Base-by-base conservation (phyloP, 2,113 vertebrate genomes). In the Cacatua alba region DNA sequence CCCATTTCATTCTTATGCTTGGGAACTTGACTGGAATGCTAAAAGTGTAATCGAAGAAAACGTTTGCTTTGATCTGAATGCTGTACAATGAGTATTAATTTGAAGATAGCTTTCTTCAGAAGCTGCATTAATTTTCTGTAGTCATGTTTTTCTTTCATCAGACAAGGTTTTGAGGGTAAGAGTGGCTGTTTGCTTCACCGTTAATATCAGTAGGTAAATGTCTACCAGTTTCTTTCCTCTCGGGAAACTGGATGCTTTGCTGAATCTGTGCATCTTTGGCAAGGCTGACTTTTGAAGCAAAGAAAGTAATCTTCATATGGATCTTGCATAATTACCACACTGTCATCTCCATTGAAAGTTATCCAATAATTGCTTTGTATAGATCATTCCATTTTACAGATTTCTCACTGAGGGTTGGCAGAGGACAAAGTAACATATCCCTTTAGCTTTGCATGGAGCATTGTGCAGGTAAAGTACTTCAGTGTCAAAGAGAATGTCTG, bases 231-330 rank as follows among this genome's bases (percentile, higher is more conserved):
- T 81, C 17, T 25, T 76, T n/a, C 23, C 29, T 81, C 48, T 78
- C 1, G 1, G 35, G 46, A 88, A 64, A 21, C 23, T 0, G 0
- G 33, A 25, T 59, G 41, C 43, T 59, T 49, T 53, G 46, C 55
- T 49, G 63, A 88, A 44, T 83, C 23, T 37, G 9, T 62, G 35
- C 15, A n/a, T 86, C 55, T 92, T 92, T 78, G 64, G 28, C 41
- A 92, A 86, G 72, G 46, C 15, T 90, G 76, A 37, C 25, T 81
- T 80, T 53, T 46, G n/a, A 46, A 88, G n/a, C 21, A 83, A 83
- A 55, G 17, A 59, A 88, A 48, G 18, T 43, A 28, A 63, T 75
- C 65, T 84, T 91, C 10, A 2, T 41, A 11, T 31, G 33, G n/a
- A 70, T n/a, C 49, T 57, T 77, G 48, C 7, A 8, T 85, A 83